Evolutionary conservation across 1,140 invertebrate genomes (phyloP).

Genomic region (Heliconius hermathena): DNA sequence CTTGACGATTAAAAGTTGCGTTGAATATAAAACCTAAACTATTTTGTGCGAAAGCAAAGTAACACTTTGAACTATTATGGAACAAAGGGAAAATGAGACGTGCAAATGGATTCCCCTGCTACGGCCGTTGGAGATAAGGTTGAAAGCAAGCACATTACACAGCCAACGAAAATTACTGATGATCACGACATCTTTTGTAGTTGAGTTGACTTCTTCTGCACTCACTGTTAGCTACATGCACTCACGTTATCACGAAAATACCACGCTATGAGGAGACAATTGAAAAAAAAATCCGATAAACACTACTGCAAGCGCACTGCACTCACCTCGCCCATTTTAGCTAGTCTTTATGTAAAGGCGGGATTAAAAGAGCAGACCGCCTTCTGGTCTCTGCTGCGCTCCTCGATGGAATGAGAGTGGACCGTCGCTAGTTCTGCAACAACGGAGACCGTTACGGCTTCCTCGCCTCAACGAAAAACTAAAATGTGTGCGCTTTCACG

Average conservation of each 20-base stretch:
- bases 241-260: slow-evolving; percentile 69
- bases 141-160: slow-evolving; percentile 56
- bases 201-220: slow-evolving; percentile 44
- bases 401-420: slow-evolving; percentile 72
- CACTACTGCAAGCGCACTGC: slow-evolving; percentile 75
- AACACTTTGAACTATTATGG: slow-evolving; percentile 40
- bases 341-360: slow-evolving; percentile 78
- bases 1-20: background rate
- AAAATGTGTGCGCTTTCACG: slow-evolving; percentile 78
- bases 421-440: slow-evolving; percentile 78
- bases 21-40: slow-evolving; percentile 8
- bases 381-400: slow-evolving; percentile 71
- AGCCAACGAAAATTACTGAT: slow-evolving; percentile 38
- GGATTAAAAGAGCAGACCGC: slow-evolving; percentile 76
- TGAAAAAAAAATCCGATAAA: slow-evolving; percentile 52
- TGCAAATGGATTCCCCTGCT: slow-evolving; percentile 48
- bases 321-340: slow-evolving; percentile 81
- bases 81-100: slow-evolving; percentile 59
- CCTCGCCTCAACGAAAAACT: slow-evolving; percentile 75
- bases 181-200: slow-evolving; percentile 25
- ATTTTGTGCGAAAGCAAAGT: slow-evolving; percentile 41
- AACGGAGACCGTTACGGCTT: slow-evolving; percentile 77
- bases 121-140: slow-evolving; percentile 40
- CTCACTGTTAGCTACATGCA: slow-evolving; percentile 69
- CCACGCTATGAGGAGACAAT: slow-evolving; percentile 47